Evolutionary conservation across 2,888 invertebrate genomes (phyloP), one percentile per base, ranked within the genome.

Genomic region (Dioctria linearis): DNA sequence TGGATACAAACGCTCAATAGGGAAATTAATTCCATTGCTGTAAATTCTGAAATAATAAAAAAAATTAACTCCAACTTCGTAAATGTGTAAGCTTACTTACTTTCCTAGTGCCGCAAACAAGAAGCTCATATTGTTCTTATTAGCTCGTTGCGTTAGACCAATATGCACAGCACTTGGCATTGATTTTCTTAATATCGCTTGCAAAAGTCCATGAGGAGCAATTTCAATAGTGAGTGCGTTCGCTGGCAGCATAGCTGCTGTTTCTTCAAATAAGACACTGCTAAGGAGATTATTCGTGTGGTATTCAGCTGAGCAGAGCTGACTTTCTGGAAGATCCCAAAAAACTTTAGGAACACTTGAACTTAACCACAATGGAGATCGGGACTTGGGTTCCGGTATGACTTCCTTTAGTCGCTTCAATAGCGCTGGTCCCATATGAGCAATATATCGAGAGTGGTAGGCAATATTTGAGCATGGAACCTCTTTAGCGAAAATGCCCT

Each of bases 391-490:
- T 0, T 90, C 85, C 0, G 92, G 91, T 66, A 95, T 94, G 0
- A 93, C 91, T 85, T 92, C 87, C 39, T 90, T 91, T 79, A 95
- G 86, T 83, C 93, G 92, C 76, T 92, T 90, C 2, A 93, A 87
- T 59, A 96, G 90, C 59, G 90, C 91, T 0, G 94, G 93, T 37
- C 94, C 95, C 86, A 89, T 87, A 25, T 92, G 91, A 3, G 92
- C 90, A 85, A 98, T 95, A 84, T 96, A 96, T 79, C 92, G 92
- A 81, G 96, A 96, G 86, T 98, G 97, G 86, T 97, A 98, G 0
- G 98, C 96, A 84, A 96, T 95, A 85, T 96, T 95, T 76, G 95
- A 93, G 85, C 95, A 95, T 40, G 95, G 93, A 0, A 98, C 96
- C 85, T 95, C 93, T 82, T 93, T 93, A 0, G 96, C 96, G 85